Base-by-base conservation (phyloP, 2,113 vertebrate species). In the Catharus bicknelli region DNA sequence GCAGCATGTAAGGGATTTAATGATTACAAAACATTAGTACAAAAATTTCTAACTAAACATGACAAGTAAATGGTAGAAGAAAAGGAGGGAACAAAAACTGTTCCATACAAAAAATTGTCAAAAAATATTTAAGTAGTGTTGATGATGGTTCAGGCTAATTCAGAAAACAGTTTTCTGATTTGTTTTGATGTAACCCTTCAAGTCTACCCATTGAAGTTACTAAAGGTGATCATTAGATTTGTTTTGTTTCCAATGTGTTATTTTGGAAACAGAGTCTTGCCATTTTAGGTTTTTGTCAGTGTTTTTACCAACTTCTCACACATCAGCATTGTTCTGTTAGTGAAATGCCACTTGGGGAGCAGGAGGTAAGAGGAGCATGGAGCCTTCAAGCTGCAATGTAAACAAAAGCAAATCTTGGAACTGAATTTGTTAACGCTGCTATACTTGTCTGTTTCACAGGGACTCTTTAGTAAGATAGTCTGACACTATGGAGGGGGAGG, bases 181-280 rank as follows among this genome's bases (percentile, higher is more conserved):
- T 95, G 59, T 95, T 95, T 88, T 90, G 58, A 62, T 90, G 63
- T 90, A 73, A 90, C 32, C 34, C 40, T 90, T 93, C 89, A 93
- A 47, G 25, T 79, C 27, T 79, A 53, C 22, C 42, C 7, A 3
- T n/a, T 82, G 67, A 72, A 88, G 69, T 63, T 81, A 19, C 54
- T 42, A 45, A 79, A 89, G 81, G 43, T 79, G 78, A 77, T 90
- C 19, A 27, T 95, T 93, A 90, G 67, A 23, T 64, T 79, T 90
- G 54, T 43, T 84, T 79, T 79, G 7, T 87, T 90, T 93, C 73
- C 54, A 69, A 9, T 68, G 42, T 53, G 26, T 66, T 89, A 32
- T 87, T 94, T 85, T 9, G 5, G 84, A 92, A 95, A 38, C 23
- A 58, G 53, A 70, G 23, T 32, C 34, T 12, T 92, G 70, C 50